Percentiles rank a stretch among this genome's conserved stretches.
Conservation (phyloP, 2,113 vertebrate species). For the Montifringilla adamsi region DNA sequence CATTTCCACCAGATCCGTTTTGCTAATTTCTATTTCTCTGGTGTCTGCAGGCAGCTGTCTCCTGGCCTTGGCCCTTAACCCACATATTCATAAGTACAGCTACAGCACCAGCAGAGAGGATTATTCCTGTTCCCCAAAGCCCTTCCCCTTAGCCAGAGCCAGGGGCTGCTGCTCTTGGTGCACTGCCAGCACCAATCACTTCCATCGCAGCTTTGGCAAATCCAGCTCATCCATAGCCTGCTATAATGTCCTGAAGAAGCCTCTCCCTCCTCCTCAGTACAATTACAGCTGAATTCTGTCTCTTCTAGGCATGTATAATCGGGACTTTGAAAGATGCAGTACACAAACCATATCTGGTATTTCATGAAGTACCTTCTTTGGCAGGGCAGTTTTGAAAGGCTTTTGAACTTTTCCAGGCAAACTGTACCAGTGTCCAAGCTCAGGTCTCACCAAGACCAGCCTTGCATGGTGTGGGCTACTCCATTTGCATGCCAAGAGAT, state of each 20-base stretch:
- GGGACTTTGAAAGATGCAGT: background rate
- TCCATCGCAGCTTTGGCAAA: background rate
- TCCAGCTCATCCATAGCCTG: background rate
- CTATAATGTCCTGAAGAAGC: background rate
- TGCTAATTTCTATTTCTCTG: background rate
- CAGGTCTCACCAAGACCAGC: background rate
- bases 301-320: background rate
- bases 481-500: background rate
- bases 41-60: background rate
- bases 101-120: background rate
- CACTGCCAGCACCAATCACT: background rate
- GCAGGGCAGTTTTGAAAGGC: background rate
- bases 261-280: background rate
- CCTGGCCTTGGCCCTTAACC: background rate
- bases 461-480: background rate
- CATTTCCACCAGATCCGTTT: background rate
- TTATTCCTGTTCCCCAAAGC: background rate
- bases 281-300: background rate
- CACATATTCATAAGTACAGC: background rate
- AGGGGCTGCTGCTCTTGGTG: background rate
- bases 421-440: background rate
- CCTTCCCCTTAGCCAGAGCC: background rate
- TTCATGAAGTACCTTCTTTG: background rate
- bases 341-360: background rate
- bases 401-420: background rate